phyloP scores from a whole-genome alignment of 2,113 vertebrate species.

The Globicephala melas region DNA sequence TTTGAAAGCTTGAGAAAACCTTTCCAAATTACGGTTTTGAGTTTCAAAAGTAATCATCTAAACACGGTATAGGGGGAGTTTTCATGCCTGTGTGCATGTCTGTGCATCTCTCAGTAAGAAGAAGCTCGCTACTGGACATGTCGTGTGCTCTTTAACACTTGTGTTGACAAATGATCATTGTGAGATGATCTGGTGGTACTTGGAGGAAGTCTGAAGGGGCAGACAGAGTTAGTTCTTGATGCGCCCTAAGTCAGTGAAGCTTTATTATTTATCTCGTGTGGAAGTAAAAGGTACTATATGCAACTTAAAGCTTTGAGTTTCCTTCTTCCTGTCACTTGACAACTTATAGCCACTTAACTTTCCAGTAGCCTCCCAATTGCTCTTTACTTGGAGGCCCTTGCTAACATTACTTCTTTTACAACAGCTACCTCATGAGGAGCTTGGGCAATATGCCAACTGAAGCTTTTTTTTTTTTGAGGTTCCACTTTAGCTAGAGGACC shows the following conservation, averaged over 20 bases:
- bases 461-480: background rate
- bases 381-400: background rate
- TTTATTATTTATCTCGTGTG: background rate
- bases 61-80: background rate
- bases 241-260: background rate
- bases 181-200: background rate
- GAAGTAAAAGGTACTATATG: background rate
- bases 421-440: background rate
- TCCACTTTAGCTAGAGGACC: background rate
- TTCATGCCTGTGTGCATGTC: background rate
- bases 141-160: too few species aligned
- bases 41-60: background rate
- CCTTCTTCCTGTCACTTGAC: background rate
- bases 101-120: background rate
- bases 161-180: background rate
- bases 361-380: background rate
- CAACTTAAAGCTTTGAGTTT: background rate
- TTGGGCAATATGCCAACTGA: background rate
- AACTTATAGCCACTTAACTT: background rate
- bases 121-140: background rate
- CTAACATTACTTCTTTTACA: background rate
- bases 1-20: background rate
- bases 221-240: background rate
- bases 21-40: background rate
- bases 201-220: background rate